These are phyloP conservation scores for Bothrops jararaca DNA, from an alignment of 2,113 vertebrate species.

Conservation along the genomic window DNA sequence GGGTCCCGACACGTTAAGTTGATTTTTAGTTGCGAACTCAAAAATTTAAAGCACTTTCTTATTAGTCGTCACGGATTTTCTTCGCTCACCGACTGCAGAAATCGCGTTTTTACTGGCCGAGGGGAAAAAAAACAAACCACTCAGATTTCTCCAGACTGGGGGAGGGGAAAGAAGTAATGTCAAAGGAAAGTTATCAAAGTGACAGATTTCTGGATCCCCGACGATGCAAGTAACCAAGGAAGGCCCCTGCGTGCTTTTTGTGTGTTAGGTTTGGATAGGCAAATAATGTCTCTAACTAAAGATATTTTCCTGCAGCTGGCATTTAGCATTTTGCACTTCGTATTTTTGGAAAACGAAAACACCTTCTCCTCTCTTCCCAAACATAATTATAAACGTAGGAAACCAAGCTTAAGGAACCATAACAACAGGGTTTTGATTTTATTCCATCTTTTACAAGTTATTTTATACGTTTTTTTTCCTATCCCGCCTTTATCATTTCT, in stretches of 20 bases:
- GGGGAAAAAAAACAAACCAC: not conserved
- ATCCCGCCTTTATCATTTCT: not conserved
- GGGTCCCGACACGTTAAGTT: not conserved
- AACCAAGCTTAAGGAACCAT: not conserved
- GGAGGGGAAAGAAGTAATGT: not conserved
- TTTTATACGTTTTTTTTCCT: not conserved
- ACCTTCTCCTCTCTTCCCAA: not conserved
- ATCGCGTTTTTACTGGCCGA: conserved; percentile 13
- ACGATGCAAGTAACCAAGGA: not conserved
- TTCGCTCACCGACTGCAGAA: not conserved
- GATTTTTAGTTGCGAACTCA: conserved; percentile 24
- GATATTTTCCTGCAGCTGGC: not conserved
- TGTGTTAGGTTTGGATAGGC: not conserved
- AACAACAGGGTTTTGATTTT: not conserved
- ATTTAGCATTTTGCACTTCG: not conserved
- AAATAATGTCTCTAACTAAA: not conserved
- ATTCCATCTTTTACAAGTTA: not conserved
- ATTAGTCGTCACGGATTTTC: not conserved
- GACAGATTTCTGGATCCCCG: not conserved
- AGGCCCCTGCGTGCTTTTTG: not conserved
- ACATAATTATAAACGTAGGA: not conserved
- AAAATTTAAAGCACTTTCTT: conserved; percentile 54
- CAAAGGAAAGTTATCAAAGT: conserved; percentile 25
- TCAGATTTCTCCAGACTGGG: not conserved
- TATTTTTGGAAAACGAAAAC: not conserved